Evolutionary conservation across 92 coral and sea anemone genomes (phyloP).

Genomic region (Hydrozoanthus gracilis): DNA sequence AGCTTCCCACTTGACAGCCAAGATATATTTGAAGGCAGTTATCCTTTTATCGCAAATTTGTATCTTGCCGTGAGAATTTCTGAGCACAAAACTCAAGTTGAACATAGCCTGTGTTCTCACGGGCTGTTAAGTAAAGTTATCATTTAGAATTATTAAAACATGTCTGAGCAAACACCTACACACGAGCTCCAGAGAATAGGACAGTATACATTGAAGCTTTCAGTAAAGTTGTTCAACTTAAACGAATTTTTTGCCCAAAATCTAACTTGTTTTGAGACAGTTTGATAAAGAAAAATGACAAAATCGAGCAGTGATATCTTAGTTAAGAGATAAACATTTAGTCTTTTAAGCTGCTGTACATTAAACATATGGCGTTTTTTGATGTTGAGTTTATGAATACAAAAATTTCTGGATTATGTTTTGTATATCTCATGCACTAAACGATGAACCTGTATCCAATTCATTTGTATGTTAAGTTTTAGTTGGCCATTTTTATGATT

Average conservation of each 20-base stretch:
- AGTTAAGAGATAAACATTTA: constrained; percentile 22
- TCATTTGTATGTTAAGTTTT: constrained; percentile 32
- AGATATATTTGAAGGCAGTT: constrained; percentile 66
- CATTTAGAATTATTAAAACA: constrained; percentile 71
- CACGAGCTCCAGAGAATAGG: constrained; percentile 24
- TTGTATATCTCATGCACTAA: constrained; percentile 1
- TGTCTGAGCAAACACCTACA: constrained; percentile 61
- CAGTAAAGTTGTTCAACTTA: not conserved
- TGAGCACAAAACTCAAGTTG: constrained; percentile 78
- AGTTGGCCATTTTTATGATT: constrained; percentile 37
- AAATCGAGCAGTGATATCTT: not conserved
- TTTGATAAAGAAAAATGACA: not conserved
- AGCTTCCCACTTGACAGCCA: constrained; percentile 46
- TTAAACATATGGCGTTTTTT: constrained; percentile 16
- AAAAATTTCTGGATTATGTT: not conserved
- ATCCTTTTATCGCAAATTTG: constrained; percentile 79
- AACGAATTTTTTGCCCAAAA: not conserved
- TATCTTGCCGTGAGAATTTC: constrained; percentile 90
- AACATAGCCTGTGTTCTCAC: constrained; percentile 91
- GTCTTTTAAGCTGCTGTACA: not conserved
- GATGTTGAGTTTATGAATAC: not conserved
- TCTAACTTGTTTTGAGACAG: not conserved
- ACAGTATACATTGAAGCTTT: not conserved
- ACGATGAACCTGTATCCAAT: constrained; percentile 13
- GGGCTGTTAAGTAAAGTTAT: constrained; percentile 86